Evolutionary conservation across 2,888 invertebrate species (phyloP).

Genomic region (Rotaria macrura): DNA sequence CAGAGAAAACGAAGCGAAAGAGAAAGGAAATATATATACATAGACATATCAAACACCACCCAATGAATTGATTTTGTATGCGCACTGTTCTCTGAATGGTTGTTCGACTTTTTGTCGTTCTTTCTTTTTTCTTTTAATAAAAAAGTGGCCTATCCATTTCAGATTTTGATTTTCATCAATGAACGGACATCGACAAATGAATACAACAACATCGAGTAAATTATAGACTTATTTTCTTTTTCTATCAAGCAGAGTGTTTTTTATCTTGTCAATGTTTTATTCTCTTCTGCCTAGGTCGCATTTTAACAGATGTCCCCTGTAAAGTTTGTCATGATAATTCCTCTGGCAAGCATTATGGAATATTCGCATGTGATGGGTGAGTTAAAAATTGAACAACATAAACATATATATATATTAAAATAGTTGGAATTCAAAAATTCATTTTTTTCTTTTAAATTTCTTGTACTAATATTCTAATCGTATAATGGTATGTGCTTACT

Average conservation of each 20-base stretch:
- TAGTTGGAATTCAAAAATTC: neutral
- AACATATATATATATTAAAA: too few species aligned
- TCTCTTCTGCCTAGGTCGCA: too few species aligned
- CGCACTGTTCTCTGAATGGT: neutral
- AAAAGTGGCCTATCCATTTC: slow-evolving; percentile 7
- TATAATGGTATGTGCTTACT: neutral
- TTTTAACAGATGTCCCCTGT: slow-evolving; percentile 33
- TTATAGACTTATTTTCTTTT: neutral
- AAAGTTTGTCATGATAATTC: slow-evolving; percentile 33
- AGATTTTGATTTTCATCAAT: slow-evolving; percentile 3
- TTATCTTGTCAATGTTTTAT: too few species aligned
- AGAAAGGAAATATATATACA: slow-evolving; percentile 6
- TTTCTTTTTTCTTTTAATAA: neutral
- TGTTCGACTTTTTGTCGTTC: slow-evolving; percentile 6
- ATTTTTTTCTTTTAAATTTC: neutral
- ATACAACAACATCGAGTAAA: neutral
- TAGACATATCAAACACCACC: slow-evolving; percentile 15
- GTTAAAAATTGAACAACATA: neutral
- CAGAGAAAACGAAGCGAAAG: too few species aligned
- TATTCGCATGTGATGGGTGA: slow-evolving; percentile 33
- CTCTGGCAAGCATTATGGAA: slow-evolving; percentile 33
- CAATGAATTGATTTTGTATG: slow-evolving; percentile 12
- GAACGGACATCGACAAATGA: slow-evolving; percentile 15
- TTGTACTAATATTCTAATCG: too few species aligned
- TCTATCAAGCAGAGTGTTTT: too few species aligned